Evolutionary conservation across 2,888 invertebrate species (phyloP), one percentile per base, ranked within the genome.

Genomic region (Ceratothoa steindachneri): DNA sequence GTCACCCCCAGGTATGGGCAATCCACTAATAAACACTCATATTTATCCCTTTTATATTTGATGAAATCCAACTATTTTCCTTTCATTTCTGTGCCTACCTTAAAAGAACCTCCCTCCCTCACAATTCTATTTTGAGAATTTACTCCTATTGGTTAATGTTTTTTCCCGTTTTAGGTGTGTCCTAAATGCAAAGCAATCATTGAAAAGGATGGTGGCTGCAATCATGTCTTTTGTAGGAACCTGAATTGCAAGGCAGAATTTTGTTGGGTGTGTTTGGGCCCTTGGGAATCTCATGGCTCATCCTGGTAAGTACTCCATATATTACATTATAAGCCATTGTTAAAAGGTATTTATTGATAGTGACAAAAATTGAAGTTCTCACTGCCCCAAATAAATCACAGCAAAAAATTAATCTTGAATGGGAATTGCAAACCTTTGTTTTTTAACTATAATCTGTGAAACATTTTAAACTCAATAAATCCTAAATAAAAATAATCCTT

Each of bases 221-320:
- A 99, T 87, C 98, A 99, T 86, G 98, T 99, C 97, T 93, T 93
- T 69, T 99, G 98, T 87, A 97, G 97, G 87, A 98, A 97, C 87
- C 93, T 94, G 86, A 94, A 93, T 85, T 99, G 98, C 85, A 95
- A 95, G 86, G 91, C 93, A 66, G 97, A 99, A 85, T 99, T 99
- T 86, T 99, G 98, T 87, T 99, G 98, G 98, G 96, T 98, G 30
- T 99, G 98, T 84, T 89, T 99, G 77, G 97, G 97, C 28, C 93
- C 96, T 52, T 99, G 98, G 98, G 95, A 97, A 84, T 97, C 97
- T 0, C 98, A 98, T 83, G 97, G 97, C 69, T 94, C 95, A 80
- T 95, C 95, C 80, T 97, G 97, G 96, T 87, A 82, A 76, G 68
- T 71, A 4, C 15, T 27, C n/a, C n/a, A n/a, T n/a, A n/a, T n/a